Conservation (phyloP, 2,888 invertebrate genomes). For the Agrotis exclamationis region DNA sequence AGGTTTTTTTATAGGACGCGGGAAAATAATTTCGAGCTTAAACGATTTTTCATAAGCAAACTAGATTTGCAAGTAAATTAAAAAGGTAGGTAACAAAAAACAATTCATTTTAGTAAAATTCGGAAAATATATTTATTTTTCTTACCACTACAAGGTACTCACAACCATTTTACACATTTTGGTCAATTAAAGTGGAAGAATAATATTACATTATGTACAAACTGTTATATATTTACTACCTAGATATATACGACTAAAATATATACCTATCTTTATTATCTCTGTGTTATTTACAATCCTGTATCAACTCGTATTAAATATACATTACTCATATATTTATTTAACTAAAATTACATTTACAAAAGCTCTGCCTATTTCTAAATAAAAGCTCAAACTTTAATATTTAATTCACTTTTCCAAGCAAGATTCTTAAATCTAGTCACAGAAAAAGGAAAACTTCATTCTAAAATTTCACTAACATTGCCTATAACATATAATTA, state of each 20-base stretch:
- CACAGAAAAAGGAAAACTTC: not conserved
- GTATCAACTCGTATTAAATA: conserved; percentile 8
- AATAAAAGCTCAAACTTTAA: conserved; percentile 3
- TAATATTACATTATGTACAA: conserved; percentile 35
- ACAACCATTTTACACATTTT: conserved; percentile 39
- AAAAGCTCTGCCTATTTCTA: not conserved
- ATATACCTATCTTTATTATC: conserved; percentile 27
- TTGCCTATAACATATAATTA: conserved; percentile 19
- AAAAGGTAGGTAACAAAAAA: not conserved
- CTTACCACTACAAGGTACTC: conserved; percentile 36
- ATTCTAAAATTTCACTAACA: conserved; percentile 1
- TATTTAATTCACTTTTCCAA: not conserved
- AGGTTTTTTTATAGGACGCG: no score
- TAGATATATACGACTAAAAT: conserved; percentile 21
- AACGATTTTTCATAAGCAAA: no score
- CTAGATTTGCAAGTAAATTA: no score
- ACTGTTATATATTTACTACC: not conserved
- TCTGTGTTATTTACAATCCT: conserved; percentile 33
- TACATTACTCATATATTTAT: not conserved
- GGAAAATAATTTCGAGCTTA: no score
- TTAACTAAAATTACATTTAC: not conserved
- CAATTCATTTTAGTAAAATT: not conserved
- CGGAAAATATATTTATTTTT: conserved; percentile 55
- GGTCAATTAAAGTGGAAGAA: not conserved
- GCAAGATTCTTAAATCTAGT: not conserved